These are phyloP conservation scores for Pipa parva DNA, from an alignment of 2,113 vertebrate species.

Conservation along the genomic window DNA sequence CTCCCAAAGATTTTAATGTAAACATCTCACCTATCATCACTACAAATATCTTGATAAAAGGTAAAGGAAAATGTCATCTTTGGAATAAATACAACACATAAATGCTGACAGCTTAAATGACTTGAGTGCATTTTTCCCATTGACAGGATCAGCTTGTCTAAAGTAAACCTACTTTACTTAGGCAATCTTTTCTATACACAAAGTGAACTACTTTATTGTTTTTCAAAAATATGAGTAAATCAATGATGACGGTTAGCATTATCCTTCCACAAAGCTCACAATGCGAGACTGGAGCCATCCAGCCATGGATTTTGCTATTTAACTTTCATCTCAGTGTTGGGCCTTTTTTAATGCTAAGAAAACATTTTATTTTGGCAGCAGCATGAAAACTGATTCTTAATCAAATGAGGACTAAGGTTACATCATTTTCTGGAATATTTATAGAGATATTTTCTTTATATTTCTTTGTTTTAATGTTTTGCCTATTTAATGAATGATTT, in stretches of 20 bases:
- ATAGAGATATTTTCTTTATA: too few relatives aligned
- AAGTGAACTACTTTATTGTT: neutral
- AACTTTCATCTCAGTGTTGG: too few relatives aligned
- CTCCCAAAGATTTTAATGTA: neutral
- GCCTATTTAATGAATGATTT: too few relatives aligned
- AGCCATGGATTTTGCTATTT: too few relatives aligned
- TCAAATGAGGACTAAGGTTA: too few relatives aligned
- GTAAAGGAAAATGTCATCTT: neutral
- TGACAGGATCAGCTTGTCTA: neutral
- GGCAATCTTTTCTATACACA: neutral
- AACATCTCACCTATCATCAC: neutral
- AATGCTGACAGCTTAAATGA: constrained; percentile 1
- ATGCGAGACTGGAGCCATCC: neutral
- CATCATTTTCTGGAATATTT: too few relatives aligned
- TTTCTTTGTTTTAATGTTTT: too few relatives aligned
- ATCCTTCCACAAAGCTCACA: neutral
- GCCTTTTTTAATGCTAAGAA: too few relatives aligned
- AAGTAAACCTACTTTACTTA: neutral
- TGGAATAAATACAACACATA: neutral
- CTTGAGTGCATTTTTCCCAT: neutral
- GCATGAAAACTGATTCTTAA: too few relatives aligned
- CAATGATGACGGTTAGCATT: neutral
- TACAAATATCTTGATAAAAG: neutral
- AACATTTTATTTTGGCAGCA: too few relatives aligned
- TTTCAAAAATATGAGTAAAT: neutral